Base-by-base conservation (phyloP, 2,113 vertebrate species). In the Columba livia region DNA sequence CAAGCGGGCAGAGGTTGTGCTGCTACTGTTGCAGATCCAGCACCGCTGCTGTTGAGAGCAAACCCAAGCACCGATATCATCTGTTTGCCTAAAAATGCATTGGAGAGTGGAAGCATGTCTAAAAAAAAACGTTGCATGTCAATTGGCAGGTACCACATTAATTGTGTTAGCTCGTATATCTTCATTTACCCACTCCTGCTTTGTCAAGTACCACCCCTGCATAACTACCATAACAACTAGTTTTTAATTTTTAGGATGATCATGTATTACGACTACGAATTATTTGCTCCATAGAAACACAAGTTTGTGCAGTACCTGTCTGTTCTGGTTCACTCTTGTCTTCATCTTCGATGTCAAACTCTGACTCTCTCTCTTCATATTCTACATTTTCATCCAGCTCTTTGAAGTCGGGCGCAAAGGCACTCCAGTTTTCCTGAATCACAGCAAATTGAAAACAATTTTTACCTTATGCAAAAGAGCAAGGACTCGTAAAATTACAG, bases 311-410 rank as follows among this genome's bases (percentile, higher is more conserved):
- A 18, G 66, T 97, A 99, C 99, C 99, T 84, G 98, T 99, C 96
- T 99, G 99, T 85, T 99, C 99, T 2, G 99, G 99, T 94, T 99
- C 99, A 51, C 99, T 99, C 97, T 99, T 99, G 90, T 99, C 99
- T 97, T 99, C 99, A 26, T 99, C 99, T 96, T 99, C 99, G 11
- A 99, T 99, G 95, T 99, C 99, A 32, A 99, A 99, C 94, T 99
- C 99, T 0, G 99, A 99, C 87, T 99, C 99, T 64, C 99, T 97
- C 96, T 99, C 99, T 88, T 99, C 99, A 9, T 99, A 99, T 69
- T 99, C 99, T 44, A 99, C 99, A 4, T 99, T 99, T 95, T 99
- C 99, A 65, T 99, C 99, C 97, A 99, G 94, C 92, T 99, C 99
- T 97, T 99, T 99, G 91, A 99, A 99, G 97, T 99, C 99, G 2